phyloP scores from a whole-genome alignment of 1,140 invertebrate species.

The Bombus pascuorum region DNA sequence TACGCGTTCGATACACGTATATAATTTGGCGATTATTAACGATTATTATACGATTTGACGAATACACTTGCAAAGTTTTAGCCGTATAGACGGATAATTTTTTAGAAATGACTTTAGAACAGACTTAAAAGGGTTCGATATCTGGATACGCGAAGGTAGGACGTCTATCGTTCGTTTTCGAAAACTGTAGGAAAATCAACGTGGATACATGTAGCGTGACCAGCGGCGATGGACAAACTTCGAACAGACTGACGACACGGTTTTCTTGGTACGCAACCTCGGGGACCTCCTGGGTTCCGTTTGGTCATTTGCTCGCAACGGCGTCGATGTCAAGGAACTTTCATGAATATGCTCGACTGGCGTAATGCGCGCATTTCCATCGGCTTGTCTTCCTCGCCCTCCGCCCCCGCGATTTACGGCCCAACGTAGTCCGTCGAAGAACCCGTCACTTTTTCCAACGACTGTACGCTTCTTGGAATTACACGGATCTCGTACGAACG shows the following conservation, averaged over 20 bases:
- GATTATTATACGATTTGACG: neutral
- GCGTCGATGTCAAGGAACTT: slow-evolving; percentile 72
- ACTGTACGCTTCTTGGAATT: slow-evolving; percentile 81
- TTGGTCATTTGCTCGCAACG: slow-evolving; percentile 57
- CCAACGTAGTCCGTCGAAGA: neutral
- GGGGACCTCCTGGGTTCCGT: slow-evolving; percentile 37
- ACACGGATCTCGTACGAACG: slow-evolving; percentile 67
- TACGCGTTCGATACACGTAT: fast-evolving
- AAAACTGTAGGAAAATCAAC: too few relatives aligned
- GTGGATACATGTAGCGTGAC: too few relatives aligned
- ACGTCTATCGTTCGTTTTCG: too few relatives aligned
- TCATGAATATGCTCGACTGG: slow-evolving; percentile 68
- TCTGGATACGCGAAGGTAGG: too few relatives aligned
- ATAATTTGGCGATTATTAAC: neutral
- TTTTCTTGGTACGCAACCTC: slow-evolving; percentile 34
- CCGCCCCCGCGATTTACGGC: slow-evolving; percentile 37
- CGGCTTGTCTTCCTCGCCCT: slow-evolving; percentile 41
- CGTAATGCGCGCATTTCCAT: slow-evolving; percentile 65
- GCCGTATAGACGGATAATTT: too few relatives aligned
- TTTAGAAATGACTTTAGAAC: neutral
- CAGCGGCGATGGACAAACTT: neutral
- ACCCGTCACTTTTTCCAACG: slow-evolving; percentile 74
- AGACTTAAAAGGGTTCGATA: too few relatives aligned
- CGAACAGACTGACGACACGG: slow-evolving; percentile 1
- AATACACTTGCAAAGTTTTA: fast-evolving